Evolutionary conservation across 2,797 vertebrate species (phyloP).

Genomic region (Phaenicophaeus curvirostris): DNA sequence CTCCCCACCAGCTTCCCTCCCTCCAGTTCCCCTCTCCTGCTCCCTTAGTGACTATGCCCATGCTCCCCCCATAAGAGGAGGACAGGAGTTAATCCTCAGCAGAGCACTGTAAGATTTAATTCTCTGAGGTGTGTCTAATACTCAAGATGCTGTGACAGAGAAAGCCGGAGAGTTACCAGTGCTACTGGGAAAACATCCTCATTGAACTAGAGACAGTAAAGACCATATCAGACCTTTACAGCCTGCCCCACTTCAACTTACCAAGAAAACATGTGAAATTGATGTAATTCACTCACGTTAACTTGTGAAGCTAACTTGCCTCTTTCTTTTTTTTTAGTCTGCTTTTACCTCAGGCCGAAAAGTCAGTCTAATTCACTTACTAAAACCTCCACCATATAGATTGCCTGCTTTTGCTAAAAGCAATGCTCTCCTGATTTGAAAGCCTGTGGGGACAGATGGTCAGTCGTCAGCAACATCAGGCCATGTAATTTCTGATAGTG

Average conservation of each 20-base stretch:
- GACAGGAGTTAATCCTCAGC: fast-evolving
- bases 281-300: background rate
- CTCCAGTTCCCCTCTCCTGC: background rate
- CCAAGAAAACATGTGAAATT: background rate
- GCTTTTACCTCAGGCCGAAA: background rate
- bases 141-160: fast-evolving
- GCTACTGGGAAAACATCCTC: background rate
- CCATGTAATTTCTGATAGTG: constrained; percentile 28
- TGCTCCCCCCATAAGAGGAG: background rate
- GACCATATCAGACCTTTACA: background rate
- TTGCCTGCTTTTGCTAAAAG: background rate
- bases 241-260: background rate
- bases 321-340: background rate
- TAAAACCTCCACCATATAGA: background rate
- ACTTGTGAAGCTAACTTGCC: background rate
- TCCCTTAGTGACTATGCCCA: background rate
- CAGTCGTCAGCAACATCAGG: background rate
- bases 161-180: background rate
- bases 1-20: fast-evolving
- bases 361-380: background rate
- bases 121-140: background rate
- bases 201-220: background rate
- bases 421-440: constrained; percentile 26
- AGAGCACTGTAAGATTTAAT: background rate
- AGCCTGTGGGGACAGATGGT: constrained; percentile 46